Evolutionary conservation across 2,113 vertebrate species (phyloP), one percentile per base, ranked within the genome.

Genomic region (Acrocephalus arundinaceus): DNA sequence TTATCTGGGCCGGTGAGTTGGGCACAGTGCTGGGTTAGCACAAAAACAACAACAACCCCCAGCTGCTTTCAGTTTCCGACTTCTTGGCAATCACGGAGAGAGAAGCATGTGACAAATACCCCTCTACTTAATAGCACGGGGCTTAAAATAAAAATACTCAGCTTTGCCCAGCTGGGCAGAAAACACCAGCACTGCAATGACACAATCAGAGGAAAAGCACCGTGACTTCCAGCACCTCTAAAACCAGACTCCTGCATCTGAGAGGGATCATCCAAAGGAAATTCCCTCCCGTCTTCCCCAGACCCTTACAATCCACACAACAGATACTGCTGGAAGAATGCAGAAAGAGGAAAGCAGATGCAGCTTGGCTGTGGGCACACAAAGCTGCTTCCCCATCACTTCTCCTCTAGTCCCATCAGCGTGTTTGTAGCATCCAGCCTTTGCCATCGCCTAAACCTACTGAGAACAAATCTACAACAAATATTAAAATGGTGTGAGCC

Each of bases 31-130:
- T 71, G 17, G 2, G 6, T 71, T 48, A 83, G 85, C 85, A 73
- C 8, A 45, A 83, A 82, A 93, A 78, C 89, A 92, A 86, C 94
- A 73, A 85, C 87, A 76, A 68, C 39, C 20, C 17, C 18, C 2
- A 28, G 28, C 16, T 57, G n/a, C 33, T 61, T 35, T 18, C 82
- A 68, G 35, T 39, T 73, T 65, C 77, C 4, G 35, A 30, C 63
- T n/a, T 52, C 58, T 37, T 13, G 21, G 62, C 66, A n/a, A 37
- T 8, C 33, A 6, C 1, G 2, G 58, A 61, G 39, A n/a, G 39
- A 49, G 39, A 46, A 61, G 52, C 22, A 37, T 4, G 35, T 52
- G 85, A 76, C 35, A 89, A 85, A 55, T 3, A 28, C 9, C 33
- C 68, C n/a, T 52, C 71, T 48, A 14, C 46, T 45, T 55, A 67